Evolutionary conservation across 2,797 vertebrate genomes (phyloP).

Genomic region (Vultur gryphus): DNA sequence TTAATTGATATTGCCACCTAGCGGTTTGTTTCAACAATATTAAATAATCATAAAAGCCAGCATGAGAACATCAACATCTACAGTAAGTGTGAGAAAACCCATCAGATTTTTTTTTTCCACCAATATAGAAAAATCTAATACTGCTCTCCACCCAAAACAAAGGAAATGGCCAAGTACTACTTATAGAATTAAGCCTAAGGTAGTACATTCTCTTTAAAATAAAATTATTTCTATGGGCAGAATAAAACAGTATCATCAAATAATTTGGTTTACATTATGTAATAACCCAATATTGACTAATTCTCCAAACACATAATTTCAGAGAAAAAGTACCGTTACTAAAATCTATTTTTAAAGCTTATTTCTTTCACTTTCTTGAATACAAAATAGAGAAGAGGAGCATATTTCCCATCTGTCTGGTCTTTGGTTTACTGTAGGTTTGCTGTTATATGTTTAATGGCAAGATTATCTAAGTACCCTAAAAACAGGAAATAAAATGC

Average conservation of each 20-base stretch:
- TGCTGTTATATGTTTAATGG: background rate
- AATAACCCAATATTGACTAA: background rate
- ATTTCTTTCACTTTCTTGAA: background rate
- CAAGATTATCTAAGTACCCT: background rate
- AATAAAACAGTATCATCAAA: background rate
- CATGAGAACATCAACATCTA: background rate
- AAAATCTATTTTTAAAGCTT: background rate
- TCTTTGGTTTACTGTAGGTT: background rate
- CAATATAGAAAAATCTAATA: background rate
- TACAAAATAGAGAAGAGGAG: background rate
- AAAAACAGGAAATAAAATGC: background rate
- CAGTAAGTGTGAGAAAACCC: background rate
- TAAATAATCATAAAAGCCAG: background rate
- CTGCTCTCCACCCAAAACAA: background rate
- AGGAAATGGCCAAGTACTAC: background rate
- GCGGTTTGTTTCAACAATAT: background rate
- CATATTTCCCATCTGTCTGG: background rate
- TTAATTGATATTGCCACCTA: slow-evolving; percentile 61
- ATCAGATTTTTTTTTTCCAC: background rate
- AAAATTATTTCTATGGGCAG: background rate
- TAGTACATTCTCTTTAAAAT: background rate
- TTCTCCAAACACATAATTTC: background rate
- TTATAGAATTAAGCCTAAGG: background rate
- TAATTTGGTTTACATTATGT: background rate
- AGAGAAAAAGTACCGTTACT: background rate